phyloP scores from a whole-genome alignment of 2,888 invertebrate genomes.

The Drosophila paucipuncta region DNA sequence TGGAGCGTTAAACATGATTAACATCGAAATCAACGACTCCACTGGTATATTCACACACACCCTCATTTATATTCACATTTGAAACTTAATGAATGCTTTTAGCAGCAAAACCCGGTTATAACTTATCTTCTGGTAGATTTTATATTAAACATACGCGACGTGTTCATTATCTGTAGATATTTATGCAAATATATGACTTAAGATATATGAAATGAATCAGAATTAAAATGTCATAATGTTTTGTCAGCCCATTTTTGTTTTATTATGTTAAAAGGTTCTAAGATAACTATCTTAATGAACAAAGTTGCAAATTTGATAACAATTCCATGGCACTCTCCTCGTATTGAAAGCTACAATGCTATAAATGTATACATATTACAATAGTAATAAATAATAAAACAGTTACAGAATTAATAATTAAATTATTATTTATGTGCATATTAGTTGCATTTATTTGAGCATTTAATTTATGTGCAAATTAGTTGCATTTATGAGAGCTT shows the following conservation, averaged over 20 bases:
- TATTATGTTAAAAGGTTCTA: neutral
- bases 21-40: slow-evolving; percentile 30
- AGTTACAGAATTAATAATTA: neutral
- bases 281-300: neutral
- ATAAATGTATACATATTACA: neutral
- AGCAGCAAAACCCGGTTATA: neutral
- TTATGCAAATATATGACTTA: neutral
- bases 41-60: slow-evolving; percentile 3
- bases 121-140: neutral
- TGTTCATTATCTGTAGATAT: neutral
- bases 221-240: neutral
- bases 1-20: slow-evolving; percentile 45
- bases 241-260: neutral
- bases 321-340: no score
- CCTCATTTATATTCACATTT: neutral
- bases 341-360: neutral
- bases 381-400: neutral
- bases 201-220: neutral
- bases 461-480: slow-evolving; percentile 1
- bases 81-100: slow-evolving; percentile 2
- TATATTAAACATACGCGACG: slow-evolving; percentile 6
- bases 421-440: neutral
- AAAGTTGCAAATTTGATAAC: neutral
- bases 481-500: neutral
- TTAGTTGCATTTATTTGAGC: neutral